These are phyloP conservation scores for Cataglyphis altisquamis DNA, from an alignment of 2,888 invertebrate species.

Conservation along the genomic window DNA sequence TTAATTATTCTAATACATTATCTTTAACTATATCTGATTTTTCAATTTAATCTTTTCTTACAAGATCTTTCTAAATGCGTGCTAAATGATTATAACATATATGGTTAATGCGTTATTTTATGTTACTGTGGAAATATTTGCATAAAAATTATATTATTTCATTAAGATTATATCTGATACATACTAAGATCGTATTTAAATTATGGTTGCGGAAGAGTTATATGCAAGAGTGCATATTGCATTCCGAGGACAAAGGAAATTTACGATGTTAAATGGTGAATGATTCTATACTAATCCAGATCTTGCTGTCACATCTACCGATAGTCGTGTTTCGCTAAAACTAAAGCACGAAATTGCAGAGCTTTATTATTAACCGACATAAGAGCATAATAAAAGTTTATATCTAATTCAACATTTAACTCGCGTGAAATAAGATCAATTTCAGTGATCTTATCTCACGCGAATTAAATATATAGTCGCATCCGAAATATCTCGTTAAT, in stretches of 20 bases:
- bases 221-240: conserved; percentile 11
- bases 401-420: conserved; percentile 40
- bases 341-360: conserved; percentile 22
- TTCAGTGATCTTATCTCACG: neutral
- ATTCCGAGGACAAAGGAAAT: neutral
- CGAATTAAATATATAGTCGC: conserved; percentile 6
- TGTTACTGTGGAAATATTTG: neutral
- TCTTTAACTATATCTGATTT: neutral
- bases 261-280: neutral
- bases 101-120: conserved; percentile 10
- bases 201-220: neutral
- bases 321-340: conserved; percentile 37
- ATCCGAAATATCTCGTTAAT: conserved; percentile 41
- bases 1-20: neutral
- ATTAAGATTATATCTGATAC: conserved; percentile 32
- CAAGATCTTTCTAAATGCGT: neutral
- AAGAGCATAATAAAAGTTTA: conserved; percentile 40
- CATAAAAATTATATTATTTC: conserved; percentile 9
- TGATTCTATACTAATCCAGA: conserved; percentile 1
- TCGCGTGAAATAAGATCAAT: neutral
- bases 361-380: conserved; percentile 26
- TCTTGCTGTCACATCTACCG: conserved; percentile 44
- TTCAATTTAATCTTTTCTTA: neutral
- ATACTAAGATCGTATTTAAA: conserved; percentile 38
- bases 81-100: neutral